Evolutionary conservation across 2,113 vertebrate genomes (phyloP).

Genomic region (Lampris incognitus): DNA sequence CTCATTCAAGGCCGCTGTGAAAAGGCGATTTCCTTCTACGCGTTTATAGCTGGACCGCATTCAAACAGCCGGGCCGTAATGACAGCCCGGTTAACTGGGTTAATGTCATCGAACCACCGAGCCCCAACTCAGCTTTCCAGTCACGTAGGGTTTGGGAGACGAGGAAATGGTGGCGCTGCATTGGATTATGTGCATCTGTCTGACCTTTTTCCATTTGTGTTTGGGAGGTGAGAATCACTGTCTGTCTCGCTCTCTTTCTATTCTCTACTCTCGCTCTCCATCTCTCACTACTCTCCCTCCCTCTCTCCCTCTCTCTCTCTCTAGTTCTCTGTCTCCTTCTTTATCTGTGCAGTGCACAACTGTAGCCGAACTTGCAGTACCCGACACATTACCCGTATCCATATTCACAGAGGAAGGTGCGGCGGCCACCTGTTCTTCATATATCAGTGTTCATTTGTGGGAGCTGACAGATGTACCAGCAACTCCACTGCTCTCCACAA

Average conservation of each 20-base stretch:
- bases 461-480: conserved; percentile 50
- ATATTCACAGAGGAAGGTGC: conserved; percentile 57
- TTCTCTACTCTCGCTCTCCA: neutral
- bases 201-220: conserved; percentile 69
- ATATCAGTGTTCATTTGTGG: conserved; percentile 56
- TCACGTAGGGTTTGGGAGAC: conserved; percentile 41
- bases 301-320: neutral
- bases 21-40: too few species aligned
- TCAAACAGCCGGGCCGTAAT: conserved; percentile 1
- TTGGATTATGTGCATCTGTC: conserved; percentile 56
- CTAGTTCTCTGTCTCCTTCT: neutral
- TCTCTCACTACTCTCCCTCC: conserved; percentile 7
- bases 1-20: conserved; percentile 6
- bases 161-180: conserved; percentile 34
- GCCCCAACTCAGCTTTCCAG: conserved; percentile 33
- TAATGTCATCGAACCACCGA: conserved; percentile 19
- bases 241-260: neutral
- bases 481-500: neutral
- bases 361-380: conserved; percentile 24
- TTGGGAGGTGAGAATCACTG: conserved; percentile 53
- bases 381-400: conserved; percentile 56
- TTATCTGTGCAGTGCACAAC: conserved; percentile 16
- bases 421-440: conserved; percentile 63
- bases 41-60: neutral
- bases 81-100: neutral